Evolutionary conservation across 2,888 invertebrate genomes (phyloP).

Genomic region (Nasonovia ribisnigri): DNA sequence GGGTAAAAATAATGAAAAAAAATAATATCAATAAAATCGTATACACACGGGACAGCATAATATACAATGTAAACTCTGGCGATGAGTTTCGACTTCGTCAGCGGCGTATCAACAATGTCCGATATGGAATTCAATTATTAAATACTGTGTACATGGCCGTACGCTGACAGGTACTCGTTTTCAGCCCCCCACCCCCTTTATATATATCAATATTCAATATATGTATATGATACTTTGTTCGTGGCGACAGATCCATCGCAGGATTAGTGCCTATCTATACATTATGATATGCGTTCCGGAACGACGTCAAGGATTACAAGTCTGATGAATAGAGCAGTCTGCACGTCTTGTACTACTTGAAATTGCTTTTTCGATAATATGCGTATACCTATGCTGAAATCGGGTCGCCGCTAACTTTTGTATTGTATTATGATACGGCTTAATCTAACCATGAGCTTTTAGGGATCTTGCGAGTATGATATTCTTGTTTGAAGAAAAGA

Average conservation of each 20-base stretch:
- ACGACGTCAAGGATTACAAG: constrained; percentile 9
- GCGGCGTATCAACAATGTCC: constrained; percentile 24
- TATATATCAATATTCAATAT: background rate
- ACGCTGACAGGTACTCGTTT: background rate
- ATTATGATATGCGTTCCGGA: constrained; percentile 15
- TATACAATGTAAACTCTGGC: background rate
- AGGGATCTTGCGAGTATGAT: background rate
- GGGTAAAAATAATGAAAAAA: background rate
- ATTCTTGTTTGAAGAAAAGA: background rate
- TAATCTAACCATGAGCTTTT: background rate
- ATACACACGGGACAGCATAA: background rate
- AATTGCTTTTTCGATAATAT: constrained; percentile 23
- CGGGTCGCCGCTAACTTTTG: background rate
- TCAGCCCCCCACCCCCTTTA: background rate
- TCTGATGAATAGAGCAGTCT: constrained; percentile 6
- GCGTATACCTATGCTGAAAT: background rate
- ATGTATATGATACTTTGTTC: background rate
- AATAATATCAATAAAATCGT: constrained; percentile 1
- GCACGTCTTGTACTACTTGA: constrained; percentile 23
- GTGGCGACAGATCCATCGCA: constrained; percentile 26
- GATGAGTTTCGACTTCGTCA: constrained; percentile 24
- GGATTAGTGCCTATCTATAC: background rate
- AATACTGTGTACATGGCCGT: background rate
- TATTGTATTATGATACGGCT: background rate
- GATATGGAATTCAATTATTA: constrained; percentile 40